Evolutionary conservation across 2,888 invertebrate genomes (phyloP), one percentile per base, ranked within the genome.

Genomic region (Sphaerophoria rueppellii): DNA sequence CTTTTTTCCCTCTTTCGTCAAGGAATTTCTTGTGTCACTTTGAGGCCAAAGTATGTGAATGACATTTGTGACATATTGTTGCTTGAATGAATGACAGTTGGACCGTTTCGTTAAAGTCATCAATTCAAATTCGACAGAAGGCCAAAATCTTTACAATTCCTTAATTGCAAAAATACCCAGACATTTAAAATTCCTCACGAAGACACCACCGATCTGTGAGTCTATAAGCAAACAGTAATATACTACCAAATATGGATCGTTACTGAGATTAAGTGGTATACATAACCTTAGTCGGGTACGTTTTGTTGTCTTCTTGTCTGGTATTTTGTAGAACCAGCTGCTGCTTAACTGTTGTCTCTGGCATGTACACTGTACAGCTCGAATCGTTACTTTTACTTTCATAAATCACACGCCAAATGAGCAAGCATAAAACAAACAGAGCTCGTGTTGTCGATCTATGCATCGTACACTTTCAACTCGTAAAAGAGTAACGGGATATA

Each of bases 381-480:
- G 78, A 74, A 81, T 86, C 80, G 82, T 80, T 81, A 86, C 83
- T 87, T 86, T 87, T 82, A 86, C 83, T 86, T 87, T 87, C 87
- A 86, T 87, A 87, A 87, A 87, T 87, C 87, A 85, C 86, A 86
- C 80, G 69, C 70, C 76, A 85, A 85, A 80, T 76, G 80, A 72
- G 61, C 73, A 63, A 24, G 24, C 24, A 24, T 24, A 24, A 76
- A 76, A 74, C 63, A 63, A 65, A 63, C 72, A 76, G 46, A 76
- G 54, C 40, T 40, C 6, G 40, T 40, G 6, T 40, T 40, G 40
- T 40, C 40, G 6, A 6, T 9, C 7, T 40, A 40, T 40, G 24
- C 40, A 40, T 9, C 43, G 43, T 11, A 5, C 43, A 4, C n/a
- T 7, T 50, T 5, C 9, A 4, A 0, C 14, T 11, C 11, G 7